Evolutionary conservation across 1,140 invertebrate species (phyloP), one percentile per base, ranked within the genome.

Genomic region (Habropoda laboriosa): DNA sequence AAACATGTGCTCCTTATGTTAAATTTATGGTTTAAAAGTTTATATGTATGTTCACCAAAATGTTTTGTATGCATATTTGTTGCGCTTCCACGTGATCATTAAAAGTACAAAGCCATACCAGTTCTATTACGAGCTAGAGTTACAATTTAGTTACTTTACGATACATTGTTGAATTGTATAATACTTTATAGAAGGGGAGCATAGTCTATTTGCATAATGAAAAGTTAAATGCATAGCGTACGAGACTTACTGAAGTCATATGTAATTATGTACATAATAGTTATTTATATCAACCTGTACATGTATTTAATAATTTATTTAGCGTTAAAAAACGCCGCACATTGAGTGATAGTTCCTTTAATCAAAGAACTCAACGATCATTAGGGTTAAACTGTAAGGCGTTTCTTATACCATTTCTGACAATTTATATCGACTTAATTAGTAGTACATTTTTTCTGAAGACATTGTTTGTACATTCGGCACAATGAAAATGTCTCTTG

Each of bases 251-350:
- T 32, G 3, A 70, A 63, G 16, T 79, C 55, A 21, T 6, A 18
- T 79, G 63, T 85, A 79, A 80, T 70, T 86, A 79, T 86, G 83
- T 86, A 86, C 27, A 86, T 86, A 86, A 35, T 80, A 83, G 49
- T 4, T 80, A 79, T 58, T 86, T 53, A 49, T 80, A 74, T 51
- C 60, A 70, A 81, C 27, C 38, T 71, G 35, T 82, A 81, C 18
- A 24, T 67, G n/a, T 86, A 86, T 85, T 86, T 86, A 86, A 82
- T 85, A 40, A 86, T 86, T 86, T 86, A 86, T 86, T 86, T 68
- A 55, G 24, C 32, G 53, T 67, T 67, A 1, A 27, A n/a, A 57
- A 81, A 64, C 47, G 38, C 30, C 42, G 49, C 24, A 70, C 47
- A 51, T 60, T 67, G 47, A 77, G 10, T 45, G 18, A 66, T 76